These are phyloP conservation scores for Copsychus sechellarum DNA, from an alignment of 2,113 vertebrate genomes.

Conservation along the genomic window DNA sequence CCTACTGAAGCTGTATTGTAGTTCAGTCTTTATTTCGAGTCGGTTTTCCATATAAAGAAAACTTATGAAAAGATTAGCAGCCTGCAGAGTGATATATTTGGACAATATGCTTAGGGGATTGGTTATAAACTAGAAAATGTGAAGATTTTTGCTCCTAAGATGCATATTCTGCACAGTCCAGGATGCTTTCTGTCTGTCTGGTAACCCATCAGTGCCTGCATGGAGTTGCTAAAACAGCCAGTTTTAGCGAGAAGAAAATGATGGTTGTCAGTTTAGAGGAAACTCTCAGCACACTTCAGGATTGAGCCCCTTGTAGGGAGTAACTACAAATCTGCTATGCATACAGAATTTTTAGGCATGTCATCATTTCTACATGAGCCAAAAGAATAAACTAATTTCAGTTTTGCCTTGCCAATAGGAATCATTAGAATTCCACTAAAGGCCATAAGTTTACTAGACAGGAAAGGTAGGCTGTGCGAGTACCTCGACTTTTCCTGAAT, in stretches of 20 bases:
- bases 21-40: conserved; percentile 47
- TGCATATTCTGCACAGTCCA: not conserved
- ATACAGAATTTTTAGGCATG: conserved; percentile 62
- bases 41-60: conserved; percentile 32
- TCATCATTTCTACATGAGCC: conserved; percentile 70
- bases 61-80: conserved; percentile 65
- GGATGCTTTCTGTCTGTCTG: not conserved
- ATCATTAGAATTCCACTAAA: conserved; percentile 76
- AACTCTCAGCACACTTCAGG: not conserved
- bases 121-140: conserved; percentile 22
- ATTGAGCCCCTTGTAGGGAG: not conserved
- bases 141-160: not conserved
- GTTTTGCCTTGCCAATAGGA: conserved; percentile 65
- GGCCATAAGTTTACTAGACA: conserved; percentile 63
- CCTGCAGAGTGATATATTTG: conserved; percentile 35
- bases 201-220: not conserved
- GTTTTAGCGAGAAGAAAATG: not conserved
- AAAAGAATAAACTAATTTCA: conserved; percentile 74
- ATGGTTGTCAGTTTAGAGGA: not conserved
- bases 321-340: conserved; percentile 41
- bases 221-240: not conserved
- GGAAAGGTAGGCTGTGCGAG: conserved; percentile 55
- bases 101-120: conserved; percentile 38
- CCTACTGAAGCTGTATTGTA: conserved; percentile 30
- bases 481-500: conserved; percentile 74